Evolutionary conservation across 35 echinoderm and acorn worm genomes (phyloP).

Genomic region (Heliocidaris erythrogramma): DNA sequence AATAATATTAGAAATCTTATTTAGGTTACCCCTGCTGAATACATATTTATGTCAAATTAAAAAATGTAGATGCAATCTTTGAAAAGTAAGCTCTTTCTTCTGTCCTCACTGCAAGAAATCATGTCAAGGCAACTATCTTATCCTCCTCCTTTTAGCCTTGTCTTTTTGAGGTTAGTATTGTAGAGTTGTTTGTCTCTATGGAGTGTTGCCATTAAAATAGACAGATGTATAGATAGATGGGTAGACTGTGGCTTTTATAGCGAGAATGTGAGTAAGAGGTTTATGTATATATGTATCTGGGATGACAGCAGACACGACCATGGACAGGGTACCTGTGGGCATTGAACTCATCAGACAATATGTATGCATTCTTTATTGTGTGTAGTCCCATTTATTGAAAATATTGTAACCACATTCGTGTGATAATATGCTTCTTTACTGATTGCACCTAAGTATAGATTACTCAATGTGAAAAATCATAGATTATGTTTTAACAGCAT

Average conservation of each 20-base stretch:
- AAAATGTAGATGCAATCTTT: too few relatives aligned
- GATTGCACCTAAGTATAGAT: neutral
- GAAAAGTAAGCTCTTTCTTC: neutral
- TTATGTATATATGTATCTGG: neutral
- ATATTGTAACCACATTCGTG: neutral
- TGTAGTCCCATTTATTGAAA: neutral
- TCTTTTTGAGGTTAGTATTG: neutral
- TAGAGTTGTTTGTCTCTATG: neutral
- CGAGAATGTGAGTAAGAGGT: constrained; percentile 1
- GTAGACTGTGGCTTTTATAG: neutral
- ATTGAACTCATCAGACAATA: neutral
- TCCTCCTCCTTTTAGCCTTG: neutral
- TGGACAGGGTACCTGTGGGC: neutral
- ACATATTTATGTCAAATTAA: too few relatives aligned
- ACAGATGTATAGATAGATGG: neutral
- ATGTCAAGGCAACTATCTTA: neutral
- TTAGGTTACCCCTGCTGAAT: too few relatives aligned
- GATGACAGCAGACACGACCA: neutral
- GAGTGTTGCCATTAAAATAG: neutral
- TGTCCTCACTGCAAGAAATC: neutral
- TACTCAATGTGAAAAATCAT: neutral
- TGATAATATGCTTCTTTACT: neutral
- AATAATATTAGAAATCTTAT: too few relatives aligned
- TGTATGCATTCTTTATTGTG: neutral
- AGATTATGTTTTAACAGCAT: neutral